Evolutionary conservation across 2,113 vertebrate species (phyloP).

Genomic region (Riparia riparia): DNA sequence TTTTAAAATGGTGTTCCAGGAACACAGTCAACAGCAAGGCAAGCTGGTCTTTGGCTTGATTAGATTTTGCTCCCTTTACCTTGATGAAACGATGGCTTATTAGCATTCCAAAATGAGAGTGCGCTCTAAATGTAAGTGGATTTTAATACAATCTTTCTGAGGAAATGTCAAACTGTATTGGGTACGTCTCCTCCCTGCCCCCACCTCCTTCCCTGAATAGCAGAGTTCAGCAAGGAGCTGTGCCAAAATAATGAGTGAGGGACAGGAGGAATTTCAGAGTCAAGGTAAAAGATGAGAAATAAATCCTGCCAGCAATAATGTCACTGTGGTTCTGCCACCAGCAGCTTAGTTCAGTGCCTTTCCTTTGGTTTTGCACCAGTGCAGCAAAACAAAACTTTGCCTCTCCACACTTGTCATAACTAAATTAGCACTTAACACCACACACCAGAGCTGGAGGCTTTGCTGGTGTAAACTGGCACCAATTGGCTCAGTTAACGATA

Average conservation of each 20-base stretch:
- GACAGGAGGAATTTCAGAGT: slow-evolving; percentile 55
- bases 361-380: rapidly evolving
- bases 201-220: slow-evolving; percentile 3
- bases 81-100: slow-evolving; percentile 74
- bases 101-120: slow-evolving; percentile 76
- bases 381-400: not conserved
- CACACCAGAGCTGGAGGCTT: not conserved
- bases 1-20: slow-evolving; percentile 56
- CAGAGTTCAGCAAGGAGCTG: slow-evolving; percentile 67
- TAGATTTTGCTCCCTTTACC: slow-evolving; percentile 72
- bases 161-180: slow-evolving; percentile 72
- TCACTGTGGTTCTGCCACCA: not conserved
- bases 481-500: not conserved
- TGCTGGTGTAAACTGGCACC: not conserved
- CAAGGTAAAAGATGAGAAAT: slow-evolving; percentile 61
- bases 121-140: slow-evolving; percentile 72
- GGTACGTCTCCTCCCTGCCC: slow-evolving; percentile 7
- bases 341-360: not conserved
- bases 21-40: slow-evolving; percentile 38
- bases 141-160: slow-evolving; percentile 79
- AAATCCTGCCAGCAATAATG: not conserved
- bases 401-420: not conserved
- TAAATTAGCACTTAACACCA: slow-evolving; percentile 19
- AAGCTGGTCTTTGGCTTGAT: slow-evolving; percentile 58
- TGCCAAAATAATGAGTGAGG: slow-evolving; percentile 66